These are phyloP conservation scores for Hystrix cristata DNA, from an alignment of 2,113 vertebrate genomes.

Conservation along the genomic window DNA sequence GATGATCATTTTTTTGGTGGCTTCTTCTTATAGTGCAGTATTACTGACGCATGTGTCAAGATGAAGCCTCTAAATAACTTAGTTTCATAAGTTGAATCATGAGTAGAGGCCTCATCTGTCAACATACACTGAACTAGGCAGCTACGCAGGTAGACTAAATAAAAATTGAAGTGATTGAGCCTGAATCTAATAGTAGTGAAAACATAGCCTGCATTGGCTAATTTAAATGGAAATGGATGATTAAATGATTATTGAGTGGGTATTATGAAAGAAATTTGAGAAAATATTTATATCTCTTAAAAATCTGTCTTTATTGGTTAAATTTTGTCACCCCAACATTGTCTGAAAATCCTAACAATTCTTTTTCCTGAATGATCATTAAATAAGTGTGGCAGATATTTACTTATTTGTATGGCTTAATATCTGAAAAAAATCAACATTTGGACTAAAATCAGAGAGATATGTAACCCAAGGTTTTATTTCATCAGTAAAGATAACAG, in stretches of 20 bases:
- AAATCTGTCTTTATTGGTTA: background rate
- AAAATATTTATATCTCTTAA: background rate
- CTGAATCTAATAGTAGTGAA: background rate
- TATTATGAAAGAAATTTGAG: background rate
- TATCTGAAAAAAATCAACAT: background rate
- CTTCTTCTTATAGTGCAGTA: background rate
- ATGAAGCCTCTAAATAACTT: background rate
- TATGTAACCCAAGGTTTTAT: background rate
- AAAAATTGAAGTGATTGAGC: background rate
- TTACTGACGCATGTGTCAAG: background rate
- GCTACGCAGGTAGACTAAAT: background rate
- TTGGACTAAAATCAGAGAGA: background rate
- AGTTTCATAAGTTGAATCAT: background rate
- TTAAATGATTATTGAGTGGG: background rate
- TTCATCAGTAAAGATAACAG: background rate
- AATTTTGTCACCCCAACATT: background rate
- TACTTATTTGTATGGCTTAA: background rate
- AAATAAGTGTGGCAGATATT: background rate
- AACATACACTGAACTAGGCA: background rate
- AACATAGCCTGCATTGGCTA: background rate
- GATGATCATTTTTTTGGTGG: background rate
- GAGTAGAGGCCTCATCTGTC: background rate
- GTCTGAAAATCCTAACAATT: background rate
- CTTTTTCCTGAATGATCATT: background rate
- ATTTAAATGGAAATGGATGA: background rate